These are phyloP conservation scores for Nemopilema nomurai DNA, from an alignment of 30 jellyfish, hydroid and myxozoan species.

Conservation along the genomic window DNA sequence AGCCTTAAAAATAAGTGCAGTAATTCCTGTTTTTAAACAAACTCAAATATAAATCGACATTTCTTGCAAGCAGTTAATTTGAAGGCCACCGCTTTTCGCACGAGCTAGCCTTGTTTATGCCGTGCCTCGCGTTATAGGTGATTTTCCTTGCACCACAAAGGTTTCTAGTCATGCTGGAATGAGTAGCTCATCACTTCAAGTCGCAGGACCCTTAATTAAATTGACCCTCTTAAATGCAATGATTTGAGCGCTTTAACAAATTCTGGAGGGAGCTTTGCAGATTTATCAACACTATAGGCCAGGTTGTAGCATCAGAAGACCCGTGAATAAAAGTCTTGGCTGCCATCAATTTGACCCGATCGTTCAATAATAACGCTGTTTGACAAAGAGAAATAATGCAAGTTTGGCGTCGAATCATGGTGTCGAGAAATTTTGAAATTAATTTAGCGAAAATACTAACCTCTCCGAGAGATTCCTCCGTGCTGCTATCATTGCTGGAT, in stretches of 20 bases:
- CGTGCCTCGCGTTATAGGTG: too few relatives aligned
- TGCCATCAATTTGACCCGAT: not conserved
- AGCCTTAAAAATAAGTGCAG: too few relatives aligned
- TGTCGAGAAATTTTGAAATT: not conserved
- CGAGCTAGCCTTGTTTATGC: too few relatives aligned
- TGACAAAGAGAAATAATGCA: not conserved
- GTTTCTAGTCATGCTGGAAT: not conserved
- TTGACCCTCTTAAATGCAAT: not conserved
- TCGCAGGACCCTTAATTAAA: not conserved
- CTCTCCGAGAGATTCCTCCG: conserved; percentile 46
- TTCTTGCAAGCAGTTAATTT: too few relatives aligned
- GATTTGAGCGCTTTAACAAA: too few relatives aligned
- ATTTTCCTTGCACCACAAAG: too few relatives aligned
- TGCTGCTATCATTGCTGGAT: conserved; percentile 64
- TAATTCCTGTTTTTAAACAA: too few relatives aligned
- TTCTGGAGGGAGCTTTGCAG: not conserved
- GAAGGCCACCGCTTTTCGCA: too few relatives aligned
- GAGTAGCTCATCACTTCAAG: not conserved
- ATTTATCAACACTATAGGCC: not conserved
- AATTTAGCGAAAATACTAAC: conserved; percentile 15
- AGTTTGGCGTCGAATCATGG: not conserved
- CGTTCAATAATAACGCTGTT: not conserved
- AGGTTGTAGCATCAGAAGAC: not conserved
- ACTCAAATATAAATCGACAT: too few relatives aligned
- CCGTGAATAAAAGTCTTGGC: not conserved